Evolutionary conservation across 2,888 invertebrate species (phyloP), one percentile per base, ranked within the genome.

Genomic region (Antheraea yamamai): DNA sequence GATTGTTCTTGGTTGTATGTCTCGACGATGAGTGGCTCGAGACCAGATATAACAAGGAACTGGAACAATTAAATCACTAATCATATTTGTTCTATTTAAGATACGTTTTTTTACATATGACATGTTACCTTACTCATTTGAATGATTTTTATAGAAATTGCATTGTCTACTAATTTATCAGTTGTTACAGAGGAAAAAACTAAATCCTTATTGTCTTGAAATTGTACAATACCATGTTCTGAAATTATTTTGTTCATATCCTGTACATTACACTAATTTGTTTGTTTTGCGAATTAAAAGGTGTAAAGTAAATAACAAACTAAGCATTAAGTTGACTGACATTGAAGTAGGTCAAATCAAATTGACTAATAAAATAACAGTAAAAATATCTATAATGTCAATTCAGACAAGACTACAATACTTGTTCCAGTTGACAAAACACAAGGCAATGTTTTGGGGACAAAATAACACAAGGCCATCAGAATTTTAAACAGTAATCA

Each of bases 1-100:
- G 92, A 92, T 94, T 94, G 94, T 94, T 94, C 94, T 91, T 89
- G 89, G 82, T 85, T 87, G 85, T 87, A 84, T 87, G 82, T 88
- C 90, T 89, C 88, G 89, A 89, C 80, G 89, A 87, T 85, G 84
- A 83, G 84, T 85, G 82, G 88, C 87, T 85, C 87, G 86, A 89
- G 87, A 89, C 87, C 83, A 87, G 85, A 85, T 83, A 87, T 86
- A 86, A 89, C 91, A 85, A 88, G 89, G 89, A 92, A 89, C 94
- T 94, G 94, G 82, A 93, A 93, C 84, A 85, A 89, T 85, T 75
- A 83, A 8, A 76, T 64, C 58, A 66, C 64, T 66, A 66, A 66
- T 66, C 64, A 66, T 16, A 66, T 66, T 66, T 66, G 64, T 66
- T 66, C 30, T 66, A 26, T 66, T 66, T 66, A 30, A 30, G 70